A percentile compares a stretch with the other conserved stretches of the same genome.
These are phyloP conservation scores for Gallinago stenura DNA, from an alignment of 2,797 vertebrate species.

Conservation along the genomic window DNA sequence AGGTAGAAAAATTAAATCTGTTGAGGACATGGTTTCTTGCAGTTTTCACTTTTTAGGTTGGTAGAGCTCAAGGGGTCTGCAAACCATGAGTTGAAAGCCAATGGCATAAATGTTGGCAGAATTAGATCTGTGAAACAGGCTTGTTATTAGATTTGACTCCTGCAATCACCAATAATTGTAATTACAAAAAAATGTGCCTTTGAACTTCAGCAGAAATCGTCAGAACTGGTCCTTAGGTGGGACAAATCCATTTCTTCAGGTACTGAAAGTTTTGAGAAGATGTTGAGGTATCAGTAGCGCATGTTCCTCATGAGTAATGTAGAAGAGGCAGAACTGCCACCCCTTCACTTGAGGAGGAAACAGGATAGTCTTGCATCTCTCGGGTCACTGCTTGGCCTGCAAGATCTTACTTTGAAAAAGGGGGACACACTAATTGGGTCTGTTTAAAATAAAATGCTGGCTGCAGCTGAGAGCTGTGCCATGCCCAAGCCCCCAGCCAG, in stretches of 20 bases:
- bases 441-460: neutral
- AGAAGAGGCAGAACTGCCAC: neutral
- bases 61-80: neutral
- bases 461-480: fast-evolving
- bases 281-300: fast-evolving
- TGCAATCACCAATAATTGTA: neutral
- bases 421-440: neutral
- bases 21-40: neutral
- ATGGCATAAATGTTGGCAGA: neutral
- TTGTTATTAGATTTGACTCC: neutral
- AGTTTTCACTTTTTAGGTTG: neutral
- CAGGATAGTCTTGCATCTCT: neutral
- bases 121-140: neutral
- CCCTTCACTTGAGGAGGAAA: neutral
- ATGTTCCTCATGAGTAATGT: fast-evolving
- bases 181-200: neutral
- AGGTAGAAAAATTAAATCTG: neutral
- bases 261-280: neutral
- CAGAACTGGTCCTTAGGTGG: neutral
- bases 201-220: neutral
- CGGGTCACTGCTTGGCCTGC: fast-evolving
- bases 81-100: neutral
- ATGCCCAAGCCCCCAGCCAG: neutral
- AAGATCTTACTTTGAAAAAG: neutral
- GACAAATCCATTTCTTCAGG: neutral